Evolutionary conservation across 2,888 invertebrate genomes (phyloP), one percentile per base, ranked within the genome.

Genomic region (Leptinotarsa juncta): DNA sequence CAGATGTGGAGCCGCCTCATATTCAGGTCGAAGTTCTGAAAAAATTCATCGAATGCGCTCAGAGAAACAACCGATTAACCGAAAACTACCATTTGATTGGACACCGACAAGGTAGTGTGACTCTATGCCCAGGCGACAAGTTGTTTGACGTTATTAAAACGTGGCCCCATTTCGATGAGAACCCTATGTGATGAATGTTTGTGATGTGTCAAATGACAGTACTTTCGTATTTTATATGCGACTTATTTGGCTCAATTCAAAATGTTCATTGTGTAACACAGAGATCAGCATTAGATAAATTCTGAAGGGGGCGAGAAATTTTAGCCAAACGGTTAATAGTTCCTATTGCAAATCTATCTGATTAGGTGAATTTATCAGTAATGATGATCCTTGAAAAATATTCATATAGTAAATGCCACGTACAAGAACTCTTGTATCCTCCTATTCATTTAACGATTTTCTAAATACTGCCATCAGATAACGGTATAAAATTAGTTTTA

Each of bases 11-110:
- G 3, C 79, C 78, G 57, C 62, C 65, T 48, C 12, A 57, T 20
- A 55, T 68, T 23, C 78, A 77, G 51, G 26, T 78, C 5, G 16
- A 78, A 62, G 67, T 75, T 20, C 55, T 79, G 18, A 71, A 74
- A n/a, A 50, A 79, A 5, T 67, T 79, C 3, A 71, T 79, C n/a
- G 49, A 53, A 1, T 79, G 79, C 50, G 74, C 70, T 18, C 26
- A 55, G 18, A 67, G 70, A 51, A 65, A 65, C 23, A 42, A 71
- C 0, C 72, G 72, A 51, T 62, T 77, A 1, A 60, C 50, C 0
- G 62, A 70, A 49, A 65, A 79, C 53, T 79, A 76, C n/a, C 72
- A 76, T 65, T 16, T 79, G 4, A 79, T 79, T 50, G 79, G 79
- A 2, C 78, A 79, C 65, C 68, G 72, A 16, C 79, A 79, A 65